Percentiles rank a stretch among this genome's conserved stretches.
These are phyloP conservation scores for Stegana nigrithorax DNA, from an alignment of 2,888 invertebrate species.

Conservation along the genomic window DNA sequence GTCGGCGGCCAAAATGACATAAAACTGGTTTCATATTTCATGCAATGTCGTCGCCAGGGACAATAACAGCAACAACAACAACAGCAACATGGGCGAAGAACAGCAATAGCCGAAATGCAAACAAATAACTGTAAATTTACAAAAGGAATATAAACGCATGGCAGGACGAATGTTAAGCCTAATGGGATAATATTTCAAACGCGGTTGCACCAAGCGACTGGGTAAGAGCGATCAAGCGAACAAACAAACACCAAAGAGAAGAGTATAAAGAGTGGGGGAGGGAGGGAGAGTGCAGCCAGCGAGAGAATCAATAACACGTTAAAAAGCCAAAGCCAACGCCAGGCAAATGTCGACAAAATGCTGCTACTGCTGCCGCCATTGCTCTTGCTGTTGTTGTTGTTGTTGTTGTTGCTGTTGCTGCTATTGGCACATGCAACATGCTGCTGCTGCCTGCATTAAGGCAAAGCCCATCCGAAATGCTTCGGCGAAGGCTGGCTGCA, in stretches of 20 bases:
- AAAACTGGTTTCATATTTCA: conserved; percentile 15
- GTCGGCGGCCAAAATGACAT: not conserved
- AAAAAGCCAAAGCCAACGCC: conserved; percentile 10
- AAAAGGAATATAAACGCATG: conserved; percentile 12
- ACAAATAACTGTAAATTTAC: conserved; percentile 18
- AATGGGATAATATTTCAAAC: conserved; percentile 20
- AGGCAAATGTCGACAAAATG: no score
- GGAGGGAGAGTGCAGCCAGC: not conserved
- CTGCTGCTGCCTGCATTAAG: no score
- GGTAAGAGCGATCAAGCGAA: no score
- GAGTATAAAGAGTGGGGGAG: not conserved
- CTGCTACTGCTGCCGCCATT: no score
- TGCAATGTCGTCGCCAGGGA: conserved; percentile 4
- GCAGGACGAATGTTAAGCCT: conserved; percentile 15
- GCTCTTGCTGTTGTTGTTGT: no score
- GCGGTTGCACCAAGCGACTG: not conserved
- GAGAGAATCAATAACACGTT: conserved; percentile 5
- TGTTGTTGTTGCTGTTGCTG: no score
- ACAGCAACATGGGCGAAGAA: conserved; percentile 7
- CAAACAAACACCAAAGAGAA: not conserved
- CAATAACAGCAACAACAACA: conserved; percentile 3
- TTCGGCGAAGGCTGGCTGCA: no score
- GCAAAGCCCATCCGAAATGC: no score
- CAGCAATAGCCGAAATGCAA: not conserved
- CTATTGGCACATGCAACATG: conserved; percentile 5